Conservation (phyloP, 2,113 vertebrate genomes). For the Chionodraco myersi region DNA sequence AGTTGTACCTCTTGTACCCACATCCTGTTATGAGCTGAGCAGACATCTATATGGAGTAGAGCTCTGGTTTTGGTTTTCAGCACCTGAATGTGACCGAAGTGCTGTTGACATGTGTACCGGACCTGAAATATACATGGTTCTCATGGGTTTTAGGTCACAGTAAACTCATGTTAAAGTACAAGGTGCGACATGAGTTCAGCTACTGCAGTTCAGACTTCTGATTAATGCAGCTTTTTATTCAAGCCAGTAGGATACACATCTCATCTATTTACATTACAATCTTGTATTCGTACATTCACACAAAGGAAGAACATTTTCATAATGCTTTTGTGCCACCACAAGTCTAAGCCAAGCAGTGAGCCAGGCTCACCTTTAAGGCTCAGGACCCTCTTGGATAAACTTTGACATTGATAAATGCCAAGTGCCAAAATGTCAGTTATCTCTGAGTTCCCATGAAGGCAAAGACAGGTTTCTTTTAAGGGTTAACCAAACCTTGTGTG, state of each 20-base stretch:
- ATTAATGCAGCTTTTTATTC: slow-evolving; percentile 48
- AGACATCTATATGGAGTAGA: slow-evolving; percentile 10
- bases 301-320: slow-evolving; percentile 12
- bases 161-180: neutral
- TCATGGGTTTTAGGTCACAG: slow-evolving; percentile 14
- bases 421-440: slow-evolving; percentile 17
- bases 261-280: slow-evolving; percentile 10
- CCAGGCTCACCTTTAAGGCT: neutral
- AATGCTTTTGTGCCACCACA: slow-evolving; percentile 64
- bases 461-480: neutral
- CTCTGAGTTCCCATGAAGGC: slow-evolving; percentile 10
- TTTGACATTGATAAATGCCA: slow-evolving; percentile 9
- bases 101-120: neutral
- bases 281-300: slow-evolving; percentile 31
- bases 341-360: slow-evolving; percentile 17
- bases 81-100: slow-evolving; percentile 27
- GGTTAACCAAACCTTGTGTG: neutral
- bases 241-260: slow-evolving; percentile 30
- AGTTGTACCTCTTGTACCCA: slow-evolving; percentile 60
- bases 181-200: slow-evolving; percentile 18
- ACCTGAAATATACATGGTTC: neutral
- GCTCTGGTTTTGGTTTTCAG: slow-evolving; percentile 52
- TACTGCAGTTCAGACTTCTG: slow-evolving; percentile 7
- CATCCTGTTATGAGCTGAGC: slow-evolving; percentile 84
- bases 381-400: neutral